Base-by-base conservation (phyloP, 1,140 invertebrate species). In the Varroa destructor region DNA sequence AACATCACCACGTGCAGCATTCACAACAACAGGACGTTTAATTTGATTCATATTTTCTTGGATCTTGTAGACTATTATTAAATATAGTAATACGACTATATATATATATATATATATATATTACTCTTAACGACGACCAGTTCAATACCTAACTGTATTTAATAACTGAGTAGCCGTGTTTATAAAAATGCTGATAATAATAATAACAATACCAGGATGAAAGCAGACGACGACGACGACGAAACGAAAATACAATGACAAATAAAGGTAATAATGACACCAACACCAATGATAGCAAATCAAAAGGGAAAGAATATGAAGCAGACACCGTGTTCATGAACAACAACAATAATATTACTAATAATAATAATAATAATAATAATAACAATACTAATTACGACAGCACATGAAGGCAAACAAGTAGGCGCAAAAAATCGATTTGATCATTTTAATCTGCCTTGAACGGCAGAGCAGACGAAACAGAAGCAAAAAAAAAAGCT, bases 31-130 rank as follows among this genome's bases (percentile, higher is more conserved):
- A 25, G 14, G 14, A 12, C 12, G 40, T 46, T 67, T 40, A 12
- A 46, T 43, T 67, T 67, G 37, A 40, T 67, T 67, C 12, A 67
- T 67, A 67, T 67, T 67, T 67, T 67, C 61, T 67, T 67, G 61
- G 2, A 67, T 67, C 61, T 67, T 67, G 61, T 67, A 67, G 61
- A 43, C 14, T 14, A 67, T 46, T 40, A 46, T 5, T 43, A 40
- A 25, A 46, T 40, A 40, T 43, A 40, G 10, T 36, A 12, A 40
- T 37, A 43, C 3, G 3, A 4, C 2, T 14, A 67, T 12, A 67
- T 46, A n/a, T 40, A 67, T 14, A 37, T 40, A 46, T 12, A 46
- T 14, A 37, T 25, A 46, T 40, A 43, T 67, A 67, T 67, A 12
- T 4, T 67, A 67, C 14, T 40, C 40, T 40, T 37, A 67, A 67